Evolutionary conservation across 2,888 invertebrate species (phyloP).

Genomic region (Agonopterix heracliana): DNA sequence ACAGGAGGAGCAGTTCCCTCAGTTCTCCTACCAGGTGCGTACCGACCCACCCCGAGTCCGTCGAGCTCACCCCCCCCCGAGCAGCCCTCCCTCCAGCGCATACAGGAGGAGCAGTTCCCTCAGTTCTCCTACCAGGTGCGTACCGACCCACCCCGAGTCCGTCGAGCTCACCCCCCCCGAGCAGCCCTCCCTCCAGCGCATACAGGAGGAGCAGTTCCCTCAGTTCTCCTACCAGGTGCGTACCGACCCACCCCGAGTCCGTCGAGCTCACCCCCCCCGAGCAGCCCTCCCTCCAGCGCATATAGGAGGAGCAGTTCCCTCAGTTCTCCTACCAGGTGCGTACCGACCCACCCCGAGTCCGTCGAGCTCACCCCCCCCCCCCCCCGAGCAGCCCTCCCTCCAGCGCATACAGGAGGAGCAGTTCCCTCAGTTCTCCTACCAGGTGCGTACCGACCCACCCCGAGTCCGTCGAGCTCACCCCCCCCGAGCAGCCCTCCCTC

Average conservation of each 20-base stretch:
- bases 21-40: conserved; percentile 88
- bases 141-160: conserved; percentile 87
- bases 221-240: conserved; percentile 89
- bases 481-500: conserved; percentile 77
- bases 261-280: conserved; percentile 93
- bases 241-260: conserved; percentile 80
- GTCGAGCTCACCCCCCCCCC: no score
- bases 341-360: no score
- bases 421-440: conserved; percentile 91
- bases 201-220: conserved; percentile 84
- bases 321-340: conserved; percentile 89
- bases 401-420: conserved; percentile 83
- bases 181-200: conserved; percentile 74
- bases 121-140: conserved; percentile 89
- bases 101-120: conserved; percentile 84
- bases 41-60: no score
- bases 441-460: conserved; percentile 82
- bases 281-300: conserved; percentile 74
- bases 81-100: conserved; percentile 74
- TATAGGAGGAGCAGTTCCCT: conserved; percentile 84
- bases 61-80: conserved; percentile 96
- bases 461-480: no score
- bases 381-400: conserved; percentile 77
- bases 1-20: conserved; percentile 84
- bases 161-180: conserved; percentile 97